A percentile compares a stretch with the other conserved stretches of the same genome.
Conservation (phyloP, 2,797 vertebrate species). For the Ptychobarbus kaznakovi region DNA sequence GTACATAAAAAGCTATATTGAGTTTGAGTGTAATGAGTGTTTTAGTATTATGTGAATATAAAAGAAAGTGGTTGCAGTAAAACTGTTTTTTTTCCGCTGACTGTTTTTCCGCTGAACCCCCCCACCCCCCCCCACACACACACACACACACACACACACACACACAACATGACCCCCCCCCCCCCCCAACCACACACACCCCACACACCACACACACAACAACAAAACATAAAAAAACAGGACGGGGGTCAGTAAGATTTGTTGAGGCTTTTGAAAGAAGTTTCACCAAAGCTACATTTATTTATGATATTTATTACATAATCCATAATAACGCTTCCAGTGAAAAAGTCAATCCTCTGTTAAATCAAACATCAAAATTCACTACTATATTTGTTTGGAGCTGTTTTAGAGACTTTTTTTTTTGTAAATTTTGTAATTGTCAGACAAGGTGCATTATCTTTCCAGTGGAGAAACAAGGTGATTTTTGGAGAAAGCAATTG, state of each 20-base stretch:
- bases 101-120: not conserved
- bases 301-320: not conserved
- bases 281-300: not conserved
- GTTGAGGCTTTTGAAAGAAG: not conserved
- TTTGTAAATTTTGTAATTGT: too few species aligned
- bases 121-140: too few species aligned
- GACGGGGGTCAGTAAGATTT: not conserved
- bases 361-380: not conserved
- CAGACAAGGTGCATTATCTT: too few species aligned
- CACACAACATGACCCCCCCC: not conserved
- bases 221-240: not conserved
- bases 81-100: too few species aligned
- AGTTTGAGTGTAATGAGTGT: conserved; percentile 1
- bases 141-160: too few species aligned
- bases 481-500: not conserved
- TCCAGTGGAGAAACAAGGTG: too few species aligned
- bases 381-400: too few species aligned
- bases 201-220: too few species aligned
- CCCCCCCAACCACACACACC: too few species aligned
- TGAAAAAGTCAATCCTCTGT: not conserved
- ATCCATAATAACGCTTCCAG: not conserved
- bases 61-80: conserved; percentile 21
- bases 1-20: not conserved
- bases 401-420: too few species aligned
- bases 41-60: conserved; percentile 10